A percentile compares a stretch with the other conserved stretches of the same genome.
Evolutionary conservation across 2,113 vertebrate species (phyloP).

Genomic region (Sinocyclocheilus rhinocerous): DNA sequence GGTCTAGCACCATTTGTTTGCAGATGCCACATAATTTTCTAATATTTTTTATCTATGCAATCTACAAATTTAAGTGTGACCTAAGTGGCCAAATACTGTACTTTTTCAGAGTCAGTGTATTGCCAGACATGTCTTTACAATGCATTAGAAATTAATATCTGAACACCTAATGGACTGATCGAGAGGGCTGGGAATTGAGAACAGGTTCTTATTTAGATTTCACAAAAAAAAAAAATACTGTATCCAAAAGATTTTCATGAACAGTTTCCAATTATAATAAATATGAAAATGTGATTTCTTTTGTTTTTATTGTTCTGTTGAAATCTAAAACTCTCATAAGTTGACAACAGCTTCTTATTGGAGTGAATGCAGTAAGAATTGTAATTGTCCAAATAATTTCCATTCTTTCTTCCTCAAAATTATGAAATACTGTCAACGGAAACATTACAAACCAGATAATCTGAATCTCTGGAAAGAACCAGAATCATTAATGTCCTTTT

Average conservation of each 20-base stretch:
- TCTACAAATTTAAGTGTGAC: no score
- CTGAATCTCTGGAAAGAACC: neutral
- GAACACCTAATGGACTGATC: neutral
- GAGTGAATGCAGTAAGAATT: neutral
- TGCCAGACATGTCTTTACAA: neutral
- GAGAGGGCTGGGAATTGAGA: neutral
- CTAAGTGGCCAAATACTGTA: no score
- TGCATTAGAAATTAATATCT: neutral
- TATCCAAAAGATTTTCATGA: neutral
- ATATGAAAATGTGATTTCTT: neutral
- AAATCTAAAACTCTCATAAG: neutral
- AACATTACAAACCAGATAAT: neutral
- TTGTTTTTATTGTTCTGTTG: neutral
- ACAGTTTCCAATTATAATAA: neutral
- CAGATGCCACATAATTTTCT: neutral
- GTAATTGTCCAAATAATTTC: neutral
- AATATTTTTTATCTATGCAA: neutral
- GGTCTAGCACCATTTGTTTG: neutral
- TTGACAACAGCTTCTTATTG: neutral
- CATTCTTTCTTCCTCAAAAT: neutral
- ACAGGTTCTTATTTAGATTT: neutral
- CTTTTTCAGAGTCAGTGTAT: neutral
- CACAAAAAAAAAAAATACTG: neutral
- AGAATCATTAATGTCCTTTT: neutral
- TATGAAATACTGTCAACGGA: neutral